phyloP scores from a whole-genome alignment of 2,888 invertebrate genomes.

The Gastracanthus pulcherrimus region DNA sequence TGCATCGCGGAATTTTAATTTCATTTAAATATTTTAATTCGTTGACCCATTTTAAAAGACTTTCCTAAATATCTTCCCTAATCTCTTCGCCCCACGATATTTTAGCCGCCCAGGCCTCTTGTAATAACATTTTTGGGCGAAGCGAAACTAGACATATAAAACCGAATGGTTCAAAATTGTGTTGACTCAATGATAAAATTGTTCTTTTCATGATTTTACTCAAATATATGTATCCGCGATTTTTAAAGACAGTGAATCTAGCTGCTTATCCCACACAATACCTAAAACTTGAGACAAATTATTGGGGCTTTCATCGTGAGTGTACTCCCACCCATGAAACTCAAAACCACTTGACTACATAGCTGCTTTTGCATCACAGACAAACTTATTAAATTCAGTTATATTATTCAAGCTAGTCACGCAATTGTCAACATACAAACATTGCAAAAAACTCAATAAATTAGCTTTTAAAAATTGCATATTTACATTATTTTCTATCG shows the following conservation, averaged over 20 bases:
- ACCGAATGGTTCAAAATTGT: constrained; percentile 42
- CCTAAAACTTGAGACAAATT: neutral
- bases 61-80: neutral
- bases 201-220: constrained; percentile 40
- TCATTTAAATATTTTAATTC: neutral
- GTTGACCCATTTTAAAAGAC: constrained; percentile 12
- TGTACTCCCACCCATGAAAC: constrained; percentile 27
- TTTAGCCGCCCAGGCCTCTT: constrained; percentile 12
- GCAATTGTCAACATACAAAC: constrained; percentile 34
- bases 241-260: neutral
- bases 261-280: constrained; percentile 3
- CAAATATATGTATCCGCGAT: too few relatives aligned
- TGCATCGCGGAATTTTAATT: neutral
- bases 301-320: neutral
- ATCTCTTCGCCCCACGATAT: constrained; percentile 31
- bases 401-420: constrained; percentile 4
- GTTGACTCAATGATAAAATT: constrained; percentile 26
- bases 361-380: neutral
- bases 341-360: constrained; percentile 1
- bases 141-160: constrained; percentile 21
- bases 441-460: neutral
- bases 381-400: constrained; percentile 9
- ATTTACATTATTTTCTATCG: neutral
- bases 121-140: constrained; percentile 14
- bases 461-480: neutral